These are phyloP conservation scores for Drosophila peninsularis DNA, from an alignment of 2,888 invertebrate genomes.

Conservation along the genomic window DNA sequence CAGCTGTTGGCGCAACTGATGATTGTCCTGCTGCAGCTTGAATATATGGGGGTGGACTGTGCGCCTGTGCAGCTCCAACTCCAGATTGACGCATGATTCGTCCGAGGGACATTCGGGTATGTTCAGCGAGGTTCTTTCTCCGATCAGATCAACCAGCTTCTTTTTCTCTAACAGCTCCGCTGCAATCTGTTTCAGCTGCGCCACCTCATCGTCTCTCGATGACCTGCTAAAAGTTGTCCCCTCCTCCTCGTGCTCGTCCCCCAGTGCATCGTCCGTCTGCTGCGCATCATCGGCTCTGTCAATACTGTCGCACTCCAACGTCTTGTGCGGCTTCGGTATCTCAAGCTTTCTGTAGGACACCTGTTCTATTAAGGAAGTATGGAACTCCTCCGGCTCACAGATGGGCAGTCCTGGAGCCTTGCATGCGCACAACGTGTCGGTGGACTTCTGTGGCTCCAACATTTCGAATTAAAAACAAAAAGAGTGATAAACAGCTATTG, in stretches of 20 bases:
- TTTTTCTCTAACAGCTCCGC: slow-evolving; percentile 25
- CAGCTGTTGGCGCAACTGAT: slow-evolving; percentile 40
- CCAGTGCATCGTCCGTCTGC: neutral
- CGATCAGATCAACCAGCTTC: slow-evolving; percentile 20
- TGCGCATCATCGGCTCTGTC: neutral
- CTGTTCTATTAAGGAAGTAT: neutral
- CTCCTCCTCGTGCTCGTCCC: neutral
- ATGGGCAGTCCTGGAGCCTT: slow-evolving; percentile 34
- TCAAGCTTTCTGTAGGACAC: neutral
- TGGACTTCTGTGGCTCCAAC: neutral
- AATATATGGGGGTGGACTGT: slow-evolving; percentile 26
- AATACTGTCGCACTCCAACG: slow-evolving; percentile 23
- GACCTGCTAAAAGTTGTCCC: neutral
- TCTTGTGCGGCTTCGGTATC: neutral
- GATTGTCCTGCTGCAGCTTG: slow-evolving; percentile 33
- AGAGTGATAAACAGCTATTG: neutral
- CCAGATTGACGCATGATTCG: slow-evolving; percentile 22
- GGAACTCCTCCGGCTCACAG: slow-evolving; percentile 5
- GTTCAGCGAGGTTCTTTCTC: slow-evolving; percentile 15
- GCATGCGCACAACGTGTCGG: neutral
- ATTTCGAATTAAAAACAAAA: neutral
- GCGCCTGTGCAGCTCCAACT: slow-evolving; percentile 30
- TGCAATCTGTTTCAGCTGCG: slow-evolving; percentile 23
- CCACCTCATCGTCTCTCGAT: neutral
- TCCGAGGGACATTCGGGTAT: slow-evolving; percentile 29